phyloP scores from a whole-genome alignment of 1,140 invertebrate species.

The Charaxes varanes region DNA sequence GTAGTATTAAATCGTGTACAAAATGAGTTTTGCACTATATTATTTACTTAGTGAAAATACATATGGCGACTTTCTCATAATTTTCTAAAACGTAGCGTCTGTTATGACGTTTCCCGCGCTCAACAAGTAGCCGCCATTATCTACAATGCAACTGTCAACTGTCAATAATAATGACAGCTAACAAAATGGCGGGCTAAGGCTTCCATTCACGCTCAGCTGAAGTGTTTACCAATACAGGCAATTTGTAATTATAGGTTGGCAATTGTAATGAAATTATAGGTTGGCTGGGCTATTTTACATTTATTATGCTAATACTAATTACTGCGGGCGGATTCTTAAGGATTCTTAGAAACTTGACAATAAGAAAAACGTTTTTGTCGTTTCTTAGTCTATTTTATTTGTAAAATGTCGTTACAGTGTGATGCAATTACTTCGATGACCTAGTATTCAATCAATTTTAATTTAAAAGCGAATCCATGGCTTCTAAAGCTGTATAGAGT shows the following conservation, averaged over 20 bases:
- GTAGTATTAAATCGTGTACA: no score
- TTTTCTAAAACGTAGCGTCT: constrained; percentile 15
- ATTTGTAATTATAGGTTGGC: constrained; percentile 33
- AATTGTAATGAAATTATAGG: constrained; percentile 33
- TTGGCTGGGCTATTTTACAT: constrained; percentile 14
- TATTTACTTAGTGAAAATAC: constrained; percentile 10
- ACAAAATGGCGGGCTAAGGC: constrained; percentile 34
- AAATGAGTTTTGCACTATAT: no score
- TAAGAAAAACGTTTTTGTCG: no score
- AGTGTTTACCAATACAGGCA: constrained; percentile 39
- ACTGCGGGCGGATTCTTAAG: constrained; percentile 6
- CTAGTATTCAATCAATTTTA: no score
- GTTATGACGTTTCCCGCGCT: constrained; percentile 31
- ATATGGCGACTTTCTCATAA: constrained; percentile 9
- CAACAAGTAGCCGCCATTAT: constrained; percentile 39
- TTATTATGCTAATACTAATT: constrained; percentile 21
- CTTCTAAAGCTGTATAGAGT: no score
- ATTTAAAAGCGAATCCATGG: no score
- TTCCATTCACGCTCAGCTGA: constrained; percentile 30
- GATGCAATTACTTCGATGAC: no score
- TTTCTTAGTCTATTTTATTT: no score
- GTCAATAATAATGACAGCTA: constrained; percentile 38
- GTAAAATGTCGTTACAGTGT: no score
- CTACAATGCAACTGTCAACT: constrained; percentile 35
- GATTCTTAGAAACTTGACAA: constrained; percentile 1